Conservation (phyloP, 2,797 vertebrate genomes). For the Artibeus lituratus region DNA sequence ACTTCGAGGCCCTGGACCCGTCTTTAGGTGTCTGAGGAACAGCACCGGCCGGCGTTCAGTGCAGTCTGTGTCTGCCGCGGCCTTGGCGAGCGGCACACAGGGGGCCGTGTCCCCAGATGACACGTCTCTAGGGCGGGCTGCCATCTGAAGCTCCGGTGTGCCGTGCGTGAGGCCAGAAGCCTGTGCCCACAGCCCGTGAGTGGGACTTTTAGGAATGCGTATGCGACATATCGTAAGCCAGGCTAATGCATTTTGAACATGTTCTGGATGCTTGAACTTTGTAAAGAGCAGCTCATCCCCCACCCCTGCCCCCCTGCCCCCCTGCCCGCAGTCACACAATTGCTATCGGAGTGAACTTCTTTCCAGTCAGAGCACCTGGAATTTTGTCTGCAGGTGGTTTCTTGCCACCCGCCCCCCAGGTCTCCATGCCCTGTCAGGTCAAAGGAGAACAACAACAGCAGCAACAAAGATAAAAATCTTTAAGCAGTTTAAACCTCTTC, state of each 20-base stretch:
- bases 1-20: not conserved
- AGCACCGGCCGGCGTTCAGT: not conserved
- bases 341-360: not conserved
- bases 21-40: not conserved
- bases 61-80: not conserved
- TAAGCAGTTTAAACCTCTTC: not conserved
- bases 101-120: conserved; percentile 12
- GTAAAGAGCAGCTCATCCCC: not conserved
- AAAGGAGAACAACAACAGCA: not conserved
- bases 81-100: not conserved
- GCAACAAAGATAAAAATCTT: not conserved
- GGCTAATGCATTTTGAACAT: not conserved
- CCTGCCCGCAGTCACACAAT: not conserved
- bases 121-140: not conserved
- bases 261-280: not conserved
- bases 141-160: not conserved
- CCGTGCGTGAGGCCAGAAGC: not conserved
- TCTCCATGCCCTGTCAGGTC: not conserved
- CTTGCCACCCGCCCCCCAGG: not conserved
- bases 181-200: not conserved
- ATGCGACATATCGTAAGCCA: not conserved
- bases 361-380: not conserved
- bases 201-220: not conserved
- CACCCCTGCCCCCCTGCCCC: accelerated
- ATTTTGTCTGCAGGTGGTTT: conserved; percentile 14